Conservation (phyloP, 2,888 invertebrate species). For the Yponomeuta sedellus region DNA sequence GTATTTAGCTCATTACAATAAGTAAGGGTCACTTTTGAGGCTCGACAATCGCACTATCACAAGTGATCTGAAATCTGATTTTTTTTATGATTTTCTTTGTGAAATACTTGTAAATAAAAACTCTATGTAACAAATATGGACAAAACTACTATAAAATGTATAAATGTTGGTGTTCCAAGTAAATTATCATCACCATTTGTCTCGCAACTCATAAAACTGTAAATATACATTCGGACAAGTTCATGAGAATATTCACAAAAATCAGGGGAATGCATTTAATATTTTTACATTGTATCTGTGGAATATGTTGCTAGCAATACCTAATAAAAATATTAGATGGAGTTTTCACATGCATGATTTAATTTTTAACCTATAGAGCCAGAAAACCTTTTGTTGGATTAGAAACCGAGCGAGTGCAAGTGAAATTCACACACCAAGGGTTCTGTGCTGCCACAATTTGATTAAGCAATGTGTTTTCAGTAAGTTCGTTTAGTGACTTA, state of each 20-base stretch:
- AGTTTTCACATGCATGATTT: slow-evolving; percentile 6
- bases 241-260: slow-evolving; percentile 39
- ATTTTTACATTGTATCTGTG: slow-evolving; percentile 68
- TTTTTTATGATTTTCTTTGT: slow-evolving; percentile 53
- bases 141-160: slow-evolving; percentile 9
- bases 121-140: slow-evolving; percentile 22
- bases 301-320: slow-evolving; percentile 47
- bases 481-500: too few relatives aligned
- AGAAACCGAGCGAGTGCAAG: too few relatives aligned
- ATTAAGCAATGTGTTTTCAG: too few relatives aligned
- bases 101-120: slow-evolving; percentile 27
- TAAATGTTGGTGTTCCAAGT: slow-evolving; percentile 12
- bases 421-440: too few relatives aligned
- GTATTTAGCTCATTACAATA: slow-evolving; percentile 9
- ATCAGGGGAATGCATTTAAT: slow-evolving; percentile 63
- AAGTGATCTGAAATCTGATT: slow-evolving; percentile 20
- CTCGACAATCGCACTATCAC: slow-evolving; percentile 8
- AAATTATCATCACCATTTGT: slow-evolving; percentile 2
- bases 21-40: background rate
- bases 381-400: background rate
- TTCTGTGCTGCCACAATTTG: too few relatives aligned
- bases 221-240: slow-evolving; percentile 18
- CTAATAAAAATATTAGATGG: slow-evolving; percentile 69
- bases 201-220: slow-evolving; percentile 35
- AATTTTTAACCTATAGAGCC: background rate